Evolutionary conservation across 2,113 vertebrate genomes (phyloP).

Genomic region (Microcebus ravelobensis): DNA sequence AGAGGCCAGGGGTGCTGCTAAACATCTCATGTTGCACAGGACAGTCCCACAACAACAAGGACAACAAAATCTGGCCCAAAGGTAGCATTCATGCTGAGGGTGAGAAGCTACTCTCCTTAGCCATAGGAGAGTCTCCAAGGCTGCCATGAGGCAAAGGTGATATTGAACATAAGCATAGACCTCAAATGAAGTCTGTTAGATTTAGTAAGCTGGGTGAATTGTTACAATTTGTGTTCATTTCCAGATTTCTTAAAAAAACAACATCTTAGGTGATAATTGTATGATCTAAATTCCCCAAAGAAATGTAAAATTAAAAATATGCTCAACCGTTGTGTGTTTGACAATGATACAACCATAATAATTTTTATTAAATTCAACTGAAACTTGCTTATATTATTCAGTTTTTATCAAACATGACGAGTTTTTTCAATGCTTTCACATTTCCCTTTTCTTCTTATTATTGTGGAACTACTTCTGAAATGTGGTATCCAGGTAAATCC

Average conservation of each 20-base stretch:
- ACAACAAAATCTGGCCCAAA: background rate
- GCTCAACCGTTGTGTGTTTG: background rate
- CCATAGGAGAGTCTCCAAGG: background rate
- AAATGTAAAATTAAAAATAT: conserved; percentile 48
- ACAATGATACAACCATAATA: background rate
- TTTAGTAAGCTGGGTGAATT: conserved; percentile 3
- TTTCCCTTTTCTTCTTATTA: background rate
- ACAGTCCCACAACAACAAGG: no score
- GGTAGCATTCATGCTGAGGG: background rate
- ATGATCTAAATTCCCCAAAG: conserved; percentile 11
- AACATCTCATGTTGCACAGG: background rate
- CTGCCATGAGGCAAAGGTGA: background rate
- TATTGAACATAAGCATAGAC: background rate
- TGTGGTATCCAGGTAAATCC: background rate
- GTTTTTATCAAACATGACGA: background rate
- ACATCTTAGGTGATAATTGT: background rate
- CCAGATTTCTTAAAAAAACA: conserved; percentile 38
- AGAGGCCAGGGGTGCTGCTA: background rate
- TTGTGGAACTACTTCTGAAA: conserved; percentile 37
- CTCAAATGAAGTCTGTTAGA: background rate
- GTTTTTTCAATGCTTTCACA: conserved; percentile 12
- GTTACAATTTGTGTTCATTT: conserved; percentile 23
- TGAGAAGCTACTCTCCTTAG: background rate
- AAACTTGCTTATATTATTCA: background rate
- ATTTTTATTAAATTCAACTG: conserved; percentile 11